A percentile compares a stretch with the other conserved stretches of the same genome.
Conservation (phyloP, 2,888 invertebrate species). For the Brachyopa scutellaris region DNA sequence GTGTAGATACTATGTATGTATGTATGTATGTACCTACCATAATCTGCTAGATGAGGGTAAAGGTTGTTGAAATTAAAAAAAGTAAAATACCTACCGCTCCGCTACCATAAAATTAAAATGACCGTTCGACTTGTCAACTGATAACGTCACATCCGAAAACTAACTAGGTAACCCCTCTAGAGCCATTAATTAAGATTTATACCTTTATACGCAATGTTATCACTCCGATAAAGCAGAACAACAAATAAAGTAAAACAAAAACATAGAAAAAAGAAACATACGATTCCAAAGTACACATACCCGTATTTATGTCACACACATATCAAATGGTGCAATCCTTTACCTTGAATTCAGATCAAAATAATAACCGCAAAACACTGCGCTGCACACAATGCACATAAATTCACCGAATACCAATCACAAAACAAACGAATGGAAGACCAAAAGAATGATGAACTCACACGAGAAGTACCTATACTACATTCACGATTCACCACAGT, state of each 20-base stretch:
- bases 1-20: no score
- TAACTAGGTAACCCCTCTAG: no score
- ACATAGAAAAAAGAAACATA: background rate
- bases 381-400: constrained; percentile 37
- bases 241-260: background rate
- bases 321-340: constrained; percentile 53
- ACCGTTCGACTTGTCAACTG: constrained; percentile 13
- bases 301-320: constrained; percentile 38
- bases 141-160: no score
- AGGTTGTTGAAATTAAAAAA: no score
- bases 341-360: constrained; percentile 66
- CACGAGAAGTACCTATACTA: constrained; percentile 45
- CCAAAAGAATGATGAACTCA: constrained; percentile 70
- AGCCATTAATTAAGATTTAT: constrained; percentile 14
- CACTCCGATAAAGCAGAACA: background rate
- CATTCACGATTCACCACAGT: constrained; percentile 37
- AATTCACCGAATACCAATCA: constrained; percentile 59
- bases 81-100: no score
- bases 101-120: no score
- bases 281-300: background rate
- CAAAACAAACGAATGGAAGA: constrained; percentile 63
- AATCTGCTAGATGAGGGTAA: no score
- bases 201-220: constrained; percentile 1
- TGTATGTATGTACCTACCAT: no score
- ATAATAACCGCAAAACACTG: constrained; percentile 55